A percentile compares a stretch with the other conserved stretches of the same genome.
Conservation (phyloP, 2,113 vertebrate species). For the Rousettus leschenaultii region DNA sequence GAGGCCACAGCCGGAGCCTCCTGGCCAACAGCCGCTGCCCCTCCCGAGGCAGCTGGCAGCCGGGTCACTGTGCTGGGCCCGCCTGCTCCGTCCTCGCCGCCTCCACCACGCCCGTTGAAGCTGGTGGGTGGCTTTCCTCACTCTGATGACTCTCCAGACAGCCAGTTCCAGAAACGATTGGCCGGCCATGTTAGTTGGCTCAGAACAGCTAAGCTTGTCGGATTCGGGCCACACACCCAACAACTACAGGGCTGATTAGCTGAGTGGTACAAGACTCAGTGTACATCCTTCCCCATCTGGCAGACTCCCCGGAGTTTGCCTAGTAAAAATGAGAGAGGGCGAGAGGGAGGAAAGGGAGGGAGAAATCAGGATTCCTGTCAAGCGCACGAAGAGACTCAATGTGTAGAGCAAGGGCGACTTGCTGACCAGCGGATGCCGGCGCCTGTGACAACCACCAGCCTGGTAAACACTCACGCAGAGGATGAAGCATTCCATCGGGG, state of each 20-base stretch:
- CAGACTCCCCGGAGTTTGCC: not conserved
- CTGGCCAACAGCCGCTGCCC: not conserved
- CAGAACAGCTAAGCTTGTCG: not conserved
- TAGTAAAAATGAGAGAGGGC: too few species aligned
- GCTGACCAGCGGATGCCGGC: not conserved
- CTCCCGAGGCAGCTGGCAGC: fast-evolving
- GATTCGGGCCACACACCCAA: not conserved
- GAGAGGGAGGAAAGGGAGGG: not conserved
- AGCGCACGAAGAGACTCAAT: not conserved
- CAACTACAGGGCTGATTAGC: not conserved
- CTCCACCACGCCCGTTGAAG: not conserved
- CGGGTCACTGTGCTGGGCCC: not conserved
- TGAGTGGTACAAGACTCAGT: not conserved
- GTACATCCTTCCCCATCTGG: not conserved
- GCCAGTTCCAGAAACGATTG: not conserved
- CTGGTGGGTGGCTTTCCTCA: not conserved
- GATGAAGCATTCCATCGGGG: too few species aligned
- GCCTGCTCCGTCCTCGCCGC: too few species aligned
- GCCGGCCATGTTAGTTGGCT: not conserved
- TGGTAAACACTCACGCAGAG: not conserved
- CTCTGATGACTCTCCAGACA: not conserved
- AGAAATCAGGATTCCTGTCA: not conserved
- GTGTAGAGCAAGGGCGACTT: not conserved
- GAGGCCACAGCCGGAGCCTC: not conserved
- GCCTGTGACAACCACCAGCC: too few species aligned